Evolutionary conservation across 2,113 vertebrate species (phyloP).

Genomic region (Tursiops truncatus): DNA sequence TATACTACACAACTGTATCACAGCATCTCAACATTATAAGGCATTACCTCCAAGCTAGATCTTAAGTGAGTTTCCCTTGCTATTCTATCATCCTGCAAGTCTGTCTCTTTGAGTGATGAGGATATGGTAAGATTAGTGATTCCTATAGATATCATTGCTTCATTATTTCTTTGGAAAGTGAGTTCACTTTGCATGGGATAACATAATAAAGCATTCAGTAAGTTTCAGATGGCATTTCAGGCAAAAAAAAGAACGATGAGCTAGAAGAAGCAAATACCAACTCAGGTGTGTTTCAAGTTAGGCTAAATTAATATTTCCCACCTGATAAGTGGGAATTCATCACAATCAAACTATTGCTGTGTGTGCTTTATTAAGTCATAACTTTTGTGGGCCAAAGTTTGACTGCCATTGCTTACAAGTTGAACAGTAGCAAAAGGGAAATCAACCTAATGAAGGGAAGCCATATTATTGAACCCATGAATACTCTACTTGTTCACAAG

Average conservation of each 20-base stretch:
- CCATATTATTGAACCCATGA: not conserved
- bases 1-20: not conserved
- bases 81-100: not conserved
- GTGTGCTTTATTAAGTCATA: not conserved
- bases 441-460: not conserved
- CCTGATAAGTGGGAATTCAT: not conserved
- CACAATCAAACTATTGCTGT: not conserved
- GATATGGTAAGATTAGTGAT: not conserved
- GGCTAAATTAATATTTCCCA: not conserved
- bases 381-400: not conserved
- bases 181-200: not conserved
- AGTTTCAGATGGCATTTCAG: not conserved
- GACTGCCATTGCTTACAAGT: not conserved
- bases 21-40: not conserved
- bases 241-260: not conserved
- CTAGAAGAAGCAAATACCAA: not conserved
- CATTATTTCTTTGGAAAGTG: not conserved
- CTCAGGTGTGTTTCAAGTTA: not conserved
- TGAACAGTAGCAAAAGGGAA: not conserved
- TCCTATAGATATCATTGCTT: not conserved
- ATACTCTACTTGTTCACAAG: not conserved
- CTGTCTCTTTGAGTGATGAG: not conserved
- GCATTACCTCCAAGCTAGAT: not conserved
- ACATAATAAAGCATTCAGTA: not conserved
- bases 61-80: not conserved